These are phyloP conservation scores for Crossocerus cetratus DNA, from an alignment of 2,888 invertebrate species.

Conservation along the genomic window DNA sequence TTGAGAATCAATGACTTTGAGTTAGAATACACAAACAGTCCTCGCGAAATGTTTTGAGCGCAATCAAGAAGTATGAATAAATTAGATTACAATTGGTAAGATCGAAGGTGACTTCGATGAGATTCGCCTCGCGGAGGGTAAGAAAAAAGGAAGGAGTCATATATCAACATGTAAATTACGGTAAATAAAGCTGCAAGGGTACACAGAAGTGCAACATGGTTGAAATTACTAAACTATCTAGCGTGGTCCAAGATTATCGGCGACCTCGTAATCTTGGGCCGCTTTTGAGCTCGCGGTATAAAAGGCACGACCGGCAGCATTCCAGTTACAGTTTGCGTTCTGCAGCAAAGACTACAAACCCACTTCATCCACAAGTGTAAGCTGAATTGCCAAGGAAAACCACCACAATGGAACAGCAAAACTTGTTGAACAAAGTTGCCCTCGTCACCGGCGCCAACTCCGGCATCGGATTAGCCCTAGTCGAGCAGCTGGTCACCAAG, in stretches of 20 bases:
- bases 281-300: slow-evolving; percentile 40
- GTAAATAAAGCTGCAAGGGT: slow-evolving; percentile 19
- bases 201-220: slow-evolving; percentile 16
- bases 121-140: background rate
- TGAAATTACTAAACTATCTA: slow-evolving; percentile 27
- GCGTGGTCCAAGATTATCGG: slow-evolving; percentile 33
- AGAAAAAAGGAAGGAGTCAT: slow-evolving; percentile 30
- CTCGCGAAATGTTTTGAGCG: background rate
- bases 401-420: slow-evolving; percentile 66
- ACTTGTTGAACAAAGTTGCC: slow-evolving; percentile 76
- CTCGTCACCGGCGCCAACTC: slow-evolving; percentile 78
- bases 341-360: slow-evolving; percentile 4
- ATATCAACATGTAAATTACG: background rate
- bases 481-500: slow-evolving; percentile 72
- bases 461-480: slow-evolving; percentile 76
- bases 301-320: slow-evolving; percentile 24
- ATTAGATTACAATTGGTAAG: background rate
- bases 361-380: background rate
- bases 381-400: background rate
- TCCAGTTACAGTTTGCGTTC: slow-evolving; percentile 28
- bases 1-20: no score
- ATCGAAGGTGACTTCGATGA: slow-evolving; percentile 7
- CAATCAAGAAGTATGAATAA: background rate
- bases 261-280: slow-evolving; percentile 54
- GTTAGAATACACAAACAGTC: background rate